Evolutionary conservation across 2,888 invertebrate species (phyloP), one percentile per base, ranked within the genome.

Genomic region (Ecliptopera silaceata): DNA sequence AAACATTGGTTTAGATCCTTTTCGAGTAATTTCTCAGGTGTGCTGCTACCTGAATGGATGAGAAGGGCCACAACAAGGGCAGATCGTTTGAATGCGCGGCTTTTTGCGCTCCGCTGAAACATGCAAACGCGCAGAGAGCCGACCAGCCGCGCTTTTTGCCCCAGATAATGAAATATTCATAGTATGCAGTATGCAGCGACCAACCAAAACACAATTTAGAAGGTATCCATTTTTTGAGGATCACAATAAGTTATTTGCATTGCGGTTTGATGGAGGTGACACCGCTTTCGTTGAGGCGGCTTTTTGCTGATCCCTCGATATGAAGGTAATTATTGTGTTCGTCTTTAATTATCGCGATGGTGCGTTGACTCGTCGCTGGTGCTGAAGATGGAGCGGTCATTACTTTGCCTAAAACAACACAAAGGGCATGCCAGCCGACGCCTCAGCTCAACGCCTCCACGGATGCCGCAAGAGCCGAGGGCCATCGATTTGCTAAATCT

Each of bases 111-210:
- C 56, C 48, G 56, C 54, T 34, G 56, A 49, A 51, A 46, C 59
- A 73, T 74, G 77, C 75, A 74, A 75, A 75, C 76, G 63, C 66
- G 64, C 60, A 69, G 68, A 46, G 68, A 72, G 26, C 20, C 2
- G n/a, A 69, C 73, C 71, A 65, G 65, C 59, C 64, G 54, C 65
- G 65, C 79, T 84, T 82, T 83, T 82, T 70, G 65, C 54, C 66
- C 65, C 74, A 31, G 45, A 49, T 82, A 78, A 84, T 84, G 78
- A 82, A 85, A 86, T 80, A 88, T 88, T 84, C 82, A 86, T 83
- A 69, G 66, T 70, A 70, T 72, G 70, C 72, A 69, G 66, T 70
- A 70, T 72, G 70, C 72, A 69, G 72, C 68, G 69, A 62, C 54
- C 65, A 50, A 57, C 44, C 57, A 58, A 51, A 58, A 36, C 63